Conservation (phyloP, 2,888 invertebrate genomes). For the Agonopterix subpropinquella region DNA sequence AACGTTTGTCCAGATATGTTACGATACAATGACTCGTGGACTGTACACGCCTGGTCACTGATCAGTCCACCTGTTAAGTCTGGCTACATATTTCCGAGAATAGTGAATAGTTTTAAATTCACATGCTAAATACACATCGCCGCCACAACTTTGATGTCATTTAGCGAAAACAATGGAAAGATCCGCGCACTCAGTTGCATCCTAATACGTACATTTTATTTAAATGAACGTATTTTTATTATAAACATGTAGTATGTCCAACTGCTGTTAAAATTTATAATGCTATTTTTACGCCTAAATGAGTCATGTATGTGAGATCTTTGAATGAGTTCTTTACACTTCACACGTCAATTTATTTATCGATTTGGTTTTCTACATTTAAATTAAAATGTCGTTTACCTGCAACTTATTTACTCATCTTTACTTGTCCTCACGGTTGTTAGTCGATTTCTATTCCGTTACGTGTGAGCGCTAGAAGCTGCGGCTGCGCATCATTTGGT, state of each 20-base stretch:
- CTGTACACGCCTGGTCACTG: not conserved
- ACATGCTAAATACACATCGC: constrained; percentile 60
- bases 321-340: constrained; percentile 42
- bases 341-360: constrained; percentile 4
- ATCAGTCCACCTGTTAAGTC: constrained; percentile 14
- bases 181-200: constrained; percentile 52
- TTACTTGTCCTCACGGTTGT: constrained; percentile 34
- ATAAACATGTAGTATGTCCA: constrained; percentile 51
- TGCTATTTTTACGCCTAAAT: constrained; percentile 67
- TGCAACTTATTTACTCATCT: constrained; percentile 24
- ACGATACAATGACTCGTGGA: not conserved
- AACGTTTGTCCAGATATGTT: not conserved
- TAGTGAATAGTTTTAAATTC: constrained; percentile 50
- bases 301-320: constrained; percentile 63
- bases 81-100: constrained; percentile 42
- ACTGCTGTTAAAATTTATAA: constrained; percentile 64
- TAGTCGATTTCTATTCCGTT: constrained; percentile 53
- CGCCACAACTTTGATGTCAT: constrained; percentile 72
- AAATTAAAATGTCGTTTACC: constrained; percentile 51
- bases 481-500: constrained; percentile 1
- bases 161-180: constrained; percentile 75
- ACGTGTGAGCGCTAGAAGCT: constrained; percentile 28
- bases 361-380: not conserved
- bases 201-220: constrained; percentile 63
- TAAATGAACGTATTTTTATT: constrained; percentile 71